Conservation (phyloP, 2,797 vertebrate genomes). For the Ceyx erithaca region DNA sequence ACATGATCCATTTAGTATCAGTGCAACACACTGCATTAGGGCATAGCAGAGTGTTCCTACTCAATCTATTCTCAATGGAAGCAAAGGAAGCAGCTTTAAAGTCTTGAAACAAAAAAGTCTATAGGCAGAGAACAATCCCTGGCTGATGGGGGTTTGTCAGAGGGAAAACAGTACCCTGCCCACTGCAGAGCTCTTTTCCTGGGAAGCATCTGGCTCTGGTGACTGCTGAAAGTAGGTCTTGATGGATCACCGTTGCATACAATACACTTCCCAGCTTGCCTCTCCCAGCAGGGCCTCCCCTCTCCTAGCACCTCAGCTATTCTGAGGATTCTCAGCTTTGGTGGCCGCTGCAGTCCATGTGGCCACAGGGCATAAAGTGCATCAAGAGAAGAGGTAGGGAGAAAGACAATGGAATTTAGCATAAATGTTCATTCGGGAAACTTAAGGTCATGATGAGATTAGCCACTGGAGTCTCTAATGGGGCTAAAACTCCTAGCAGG, state of each 20-base stretch:
- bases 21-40: rapidly evolving
- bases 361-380: background rate
- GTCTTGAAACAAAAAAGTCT: background rate
- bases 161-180: background rate
- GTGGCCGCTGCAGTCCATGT: rapidly evolving
- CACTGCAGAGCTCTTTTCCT: background rate
- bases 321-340: background rate
- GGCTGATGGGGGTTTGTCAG: rapidly evolving
- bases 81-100: background rate
- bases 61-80: rapidly evolving
- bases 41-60: rapidly evolving
- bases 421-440: background rate
- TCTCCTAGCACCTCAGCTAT: background rate
- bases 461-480: no score
- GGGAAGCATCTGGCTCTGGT: background rate
- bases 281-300: background rate
- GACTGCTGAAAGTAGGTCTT: background rate
- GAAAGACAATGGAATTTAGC: rapidly evolving
- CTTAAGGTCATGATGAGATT: background rate
- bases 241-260: background rate
- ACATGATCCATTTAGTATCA: rapidly evolving
- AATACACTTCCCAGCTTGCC: background rate
- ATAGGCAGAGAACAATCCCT: background rate
- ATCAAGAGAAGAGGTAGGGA: background rate
- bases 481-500: background rate